Evolutionary conservation across 2,113 vertebrate genomes (phyloP), one percentile per base, ranked within the genome.

Genomic region (Orcinus orca): DNA sequence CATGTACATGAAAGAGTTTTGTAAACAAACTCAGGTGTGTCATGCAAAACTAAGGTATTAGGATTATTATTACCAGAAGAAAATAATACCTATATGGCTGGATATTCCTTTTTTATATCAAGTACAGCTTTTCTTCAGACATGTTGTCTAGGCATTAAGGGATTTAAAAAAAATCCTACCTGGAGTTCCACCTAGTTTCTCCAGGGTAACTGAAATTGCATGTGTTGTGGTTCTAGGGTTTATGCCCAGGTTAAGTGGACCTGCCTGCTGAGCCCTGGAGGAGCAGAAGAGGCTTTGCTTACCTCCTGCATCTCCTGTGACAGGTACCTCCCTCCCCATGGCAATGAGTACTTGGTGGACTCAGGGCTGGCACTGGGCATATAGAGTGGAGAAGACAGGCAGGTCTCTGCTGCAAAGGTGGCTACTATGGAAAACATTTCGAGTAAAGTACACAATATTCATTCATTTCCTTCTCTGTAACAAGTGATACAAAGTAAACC

Each of bases 221-320:
- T 8, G 0, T 21, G 4, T 6, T 2, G 0, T 36, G 17, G 31
- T 10, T 50, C 26, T n/a, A 13, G 3, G 8, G 14, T 23, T 82
- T 68, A 47, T 53, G 3, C 1, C 5, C 29, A 36, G 17, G 82
- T 63, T n/a, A 2, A 31, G 31, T n/a, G 29, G 74, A 18, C 17
- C 44, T 67, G 13, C 67, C 38, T 2, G 0, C 20, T 77, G 63
- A 26, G 15, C 9, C 38, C 65, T 80, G 38, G 58, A 95, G 25
- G 67, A 14, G 15, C 15, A n/a, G 47, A 33, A 53, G n/a, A 70
- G 44, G 18, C 9, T 77, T 29, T 55, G n/a, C 29, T 58, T 55
- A 44, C 58, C 29, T 83, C 44, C 15, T 83, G 29, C 6, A 12
- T 0, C 29, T n/a, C 5, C 1, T 25, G 8, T 8, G 1, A 26